A percentile compares a stretch with the other conserved stretches of the same genome.
These are phyloP conservation scores for Hemibagrus wyckioides DNA, from an alignment of 2,113 vertebrate species.

Conservation along the genomic window DNA sequence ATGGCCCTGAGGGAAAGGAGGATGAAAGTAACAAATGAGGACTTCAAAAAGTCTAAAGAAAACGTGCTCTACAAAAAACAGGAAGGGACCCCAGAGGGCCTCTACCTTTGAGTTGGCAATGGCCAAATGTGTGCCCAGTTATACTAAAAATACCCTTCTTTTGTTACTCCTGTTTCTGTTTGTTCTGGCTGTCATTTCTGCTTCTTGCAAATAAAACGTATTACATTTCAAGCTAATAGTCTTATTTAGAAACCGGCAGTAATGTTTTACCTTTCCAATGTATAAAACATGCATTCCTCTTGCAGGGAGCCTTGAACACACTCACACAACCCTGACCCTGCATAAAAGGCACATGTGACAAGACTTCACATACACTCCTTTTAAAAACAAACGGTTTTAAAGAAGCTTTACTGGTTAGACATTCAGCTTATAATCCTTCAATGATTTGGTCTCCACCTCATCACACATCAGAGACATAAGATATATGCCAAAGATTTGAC, in stretches of 20 bases:
- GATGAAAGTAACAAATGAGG: constrained; percentile 99
- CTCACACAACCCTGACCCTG: not conserved
- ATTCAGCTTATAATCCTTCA: constrained; percentile 53
- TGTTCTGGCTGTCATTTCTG: constrained; percentile 29
- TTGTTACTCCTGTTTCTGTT: constrained; percentile 13
- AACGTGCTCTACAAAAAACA: constrained; percentile 99
- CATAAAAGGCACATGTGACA: not conserved
- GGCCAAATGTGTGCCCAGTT: not conserved
- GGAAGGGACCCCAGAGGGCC: constrained; percentile 94
- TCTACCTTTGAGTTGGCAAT: constrained; percentile 70
- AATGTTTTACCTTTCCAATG: not conserved
- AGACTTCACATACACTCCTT: constrained; percentile 32
- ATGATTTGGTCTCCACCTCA: constrained; percentile 53
- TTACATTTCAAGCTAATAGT: not conserved
- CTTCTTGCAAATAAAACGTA: constrained; percentile 40
- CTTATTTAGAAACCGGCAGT: not conserved
- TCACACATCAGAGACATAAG: constrained; percentile 30
- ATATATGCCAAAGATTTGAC: constrained; percentile 30
- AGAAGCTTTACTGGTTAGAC: constrained; percentile 50
- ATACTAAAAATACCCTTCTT: constrained; percentile 1
- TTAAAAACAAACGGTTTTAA: constrained; percentile 49
- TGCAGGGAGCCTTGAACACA: not conserved
- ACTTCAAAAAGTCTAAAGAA: constrained; percentile 99
- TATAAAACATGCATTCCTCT: constrained; percentile 29
- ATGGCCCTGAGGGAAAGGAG: constrained; percentile 94